phyloP scores from a whole-genome alignment of 2,113 vertebrate genomes.

The Triplophysa tibetana region DNA sequence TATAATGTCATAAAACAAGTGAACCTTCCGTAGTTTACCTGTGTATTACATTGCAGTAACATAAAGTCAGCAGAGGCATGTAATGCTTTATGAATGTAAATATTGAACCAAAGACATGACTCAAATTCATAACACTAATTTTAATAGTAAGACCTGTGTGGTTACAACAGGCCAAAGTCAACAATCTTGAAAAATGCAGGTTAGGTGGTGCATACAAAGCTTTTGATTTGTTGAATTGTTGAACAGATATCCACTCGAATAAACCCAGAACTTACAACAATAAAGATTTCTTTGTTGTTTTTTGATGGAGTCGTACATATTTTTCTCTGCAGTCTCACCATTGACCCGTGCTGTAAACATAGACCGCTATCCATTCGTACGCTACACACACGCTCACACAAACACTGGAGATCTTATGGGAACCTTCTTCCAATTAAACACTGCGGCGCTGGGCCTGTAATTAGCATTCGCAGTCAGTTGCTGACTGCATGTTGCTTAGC shows the following conservation, averaged over 20 bases:
- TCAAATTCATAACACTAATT: not conserved
- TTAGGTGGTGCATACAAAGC: slow-evolving; percentile 6
- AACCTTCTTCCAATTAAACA: slow-evolving; percentile 72
- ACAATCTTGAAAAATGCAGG: slow-evolving; percentile 19
- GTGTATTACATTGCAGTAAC: not conserved
- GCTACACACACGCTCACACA: slow-evolving; percentile 23
- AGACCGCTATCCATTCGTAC: not conserved
- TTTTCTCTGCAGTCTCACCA: not conserved
- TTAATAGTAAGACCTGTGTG: not conserved
- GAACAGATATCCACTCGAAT: slow-evolving; percentile 37
- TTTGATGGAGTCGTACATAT: not conserved
- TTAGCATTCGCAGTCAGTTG: slow-evolving; percentile 69
- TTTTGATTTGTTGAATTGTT: slow-evolving; percentile 9
- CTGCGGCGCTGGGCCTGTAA: slow-evolving; percentile 63
- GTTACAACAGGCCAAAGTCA: slow-evolving; percentile 13
- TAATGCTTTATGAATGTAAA: not conserved
- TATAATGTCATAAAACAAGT: no score
- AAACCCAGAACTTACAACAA: slow-evolving; percentile 2
- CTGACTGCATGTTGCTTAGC: slow-evolving; percentile 68
- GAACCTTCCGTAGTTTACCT: no score
- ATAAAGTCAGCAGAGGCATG: not conserved
- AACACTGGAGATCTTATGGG: slow-evolving; percentile 58
- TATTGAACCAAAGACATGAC: not conserved
- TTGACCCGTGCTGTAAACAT: not conserved
- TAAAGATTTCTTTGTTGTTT: slow-evolving; percentile 15